Conservation (phyloP, 2,113 vertebrate species). For the Rhabdornis inornatus region DNA sequence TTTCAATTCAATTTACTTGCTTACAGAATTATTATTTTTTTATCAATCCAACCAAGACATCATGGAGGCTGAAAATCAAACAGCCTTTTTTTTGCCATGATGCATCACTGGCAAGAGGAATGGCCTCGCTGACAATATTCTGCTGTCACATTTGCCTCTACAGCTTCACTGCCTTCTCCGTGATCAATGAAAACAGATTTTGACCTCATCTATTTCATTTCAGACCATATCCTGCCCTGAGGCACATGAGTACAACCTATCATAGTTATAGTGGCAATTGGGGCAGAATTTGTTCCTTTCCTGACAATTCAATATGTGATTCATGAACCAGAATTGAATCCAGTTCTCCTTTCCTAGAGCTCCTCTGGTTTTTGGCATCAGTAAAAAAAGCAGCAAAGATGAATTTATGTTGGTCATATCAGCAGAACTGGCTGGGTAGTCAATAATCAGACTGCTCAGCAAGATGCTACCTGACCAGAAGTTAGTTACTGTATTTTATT, state of each 20-base stretch:
- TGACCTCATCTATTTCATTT: slow-evolving; percentile 64
- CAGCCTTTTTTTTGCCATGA: slow-evolving; percentile 24
- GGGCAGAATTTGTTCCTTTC: slow-evolving; percentile 65
- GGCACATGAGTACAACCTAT: slow-evolving; percentile 38
- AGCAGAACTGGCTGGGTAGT: slow-evolving; percentile 27
- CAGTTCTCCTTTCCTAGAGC: slow-evolving; percentile 15
- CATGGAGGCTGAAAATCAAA: slow-evolving; percentile 31
- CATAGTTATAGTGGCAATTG: slow-evolving; percentile 61
- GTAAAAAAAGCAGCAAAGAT: slow-evolving; percentile 32
- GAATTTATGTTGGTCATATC: slow-evolving; percentile 43
- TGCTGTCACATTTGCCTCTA: slow-evolving; percentile 56
- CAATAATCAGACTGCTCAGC: slow-evolving; percentile 20
- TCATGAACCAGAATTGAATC: slow-evolving; percentile 55
- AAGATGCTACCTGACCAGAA: slow-evolving; percentile 17
- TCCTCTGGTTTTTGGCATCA: slow-evolving; percentile 8
- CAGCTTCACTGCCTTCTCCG: slow-evolving; percentile 52
- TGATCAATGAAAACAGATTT: slow-evolving; percentile 67
- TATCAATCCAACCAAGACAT: background rate
- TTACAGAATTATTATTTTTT: background rate
- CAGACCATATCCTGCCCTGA: slow-evolving; percentile 45
- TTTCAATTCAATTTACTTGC: slow-evolving; percentile 14
- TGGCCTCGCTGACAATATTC: slow-evolving; percentile 47
- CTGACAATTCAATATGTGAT: slow-evolving; percentile 64
- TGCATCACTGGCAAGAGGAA: slow-evolving; percentile 38
- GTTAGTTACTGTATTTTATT: slow-evolving; percentile 32